These are phyloP conservation scores for Callosobruchus maculatus DNA, from an alignment of 2,888 invertebrate species.

Conservation along the genomic window DNA sequence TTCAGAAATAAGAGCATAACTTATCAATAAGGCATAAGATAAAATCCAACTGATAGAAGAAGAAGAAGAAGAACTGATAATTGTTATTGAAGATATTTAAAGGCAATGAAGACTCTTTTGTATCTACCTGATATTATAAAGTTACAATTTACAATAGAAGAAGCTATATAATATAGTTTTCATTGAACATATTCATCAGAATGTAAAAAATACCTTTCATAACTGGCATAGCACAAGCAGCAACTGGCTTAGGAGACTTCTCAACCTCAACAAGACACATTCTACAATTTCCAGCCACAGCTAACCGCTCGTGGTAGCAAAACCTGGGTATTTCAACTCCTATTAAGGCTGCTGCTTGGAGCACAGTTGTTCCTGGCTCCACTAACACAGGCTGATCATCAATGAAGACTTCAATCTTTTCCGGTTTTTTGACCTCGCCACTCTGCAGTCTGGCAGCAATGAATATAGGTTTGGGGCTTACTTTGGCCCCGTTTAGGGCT, in stretches of 20 bases:
- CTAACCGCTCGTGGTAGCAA: conserved; percentile 97
- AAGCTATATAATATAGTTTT: background rate
- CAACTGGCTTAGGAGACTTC: conserved; percentile 95
- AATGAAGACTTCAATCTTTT: conserved; percentile 92
- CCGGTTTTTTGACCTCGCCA: conserved; percentile 45
- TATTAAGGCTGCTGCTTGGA: conserved; percentile 90
- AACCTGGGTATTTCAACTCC: conserved; percentile 99
- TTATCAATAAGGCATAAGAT: too few species aligned
- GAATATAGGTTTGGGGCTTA: conserved; percentile 38
- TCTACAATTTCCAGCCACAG: conserved; percentile 97
- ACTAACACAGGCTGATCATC: conserved; percentile 95
- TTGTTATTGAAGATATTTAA: too few species aligned
- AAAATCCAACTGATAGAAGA: too few species aligned
- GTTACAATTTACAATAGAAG: too few species aligned
- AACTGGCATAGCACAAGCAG: conserved; percentile 99
- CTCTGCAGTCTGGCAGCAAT: conserved; percentile 31
- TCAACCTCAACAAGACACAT: conserved; percentile 99
- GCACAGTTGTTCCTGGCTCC: conserved; percentile 92
- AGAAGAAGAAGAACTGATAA: too few species aligned
- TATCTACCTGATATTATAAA: too few species aligned
- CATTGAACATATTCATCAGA: background rate
- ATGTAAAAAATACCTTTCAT: conserved; percentile 71
- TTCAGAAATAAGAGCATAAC: too few species aligned
- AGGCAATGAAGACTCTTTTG: too few species aligned
- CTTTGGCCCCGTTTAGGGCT: conserved; percentile 53